A percentile compares a stretch with the other conserved stretches of the same genome.
These are phyloP conservation scores for Trichonephila clavipes DNA, from an alignment of 1,140 invertebrate genomes.

Conservation along the genomic window DNA sequence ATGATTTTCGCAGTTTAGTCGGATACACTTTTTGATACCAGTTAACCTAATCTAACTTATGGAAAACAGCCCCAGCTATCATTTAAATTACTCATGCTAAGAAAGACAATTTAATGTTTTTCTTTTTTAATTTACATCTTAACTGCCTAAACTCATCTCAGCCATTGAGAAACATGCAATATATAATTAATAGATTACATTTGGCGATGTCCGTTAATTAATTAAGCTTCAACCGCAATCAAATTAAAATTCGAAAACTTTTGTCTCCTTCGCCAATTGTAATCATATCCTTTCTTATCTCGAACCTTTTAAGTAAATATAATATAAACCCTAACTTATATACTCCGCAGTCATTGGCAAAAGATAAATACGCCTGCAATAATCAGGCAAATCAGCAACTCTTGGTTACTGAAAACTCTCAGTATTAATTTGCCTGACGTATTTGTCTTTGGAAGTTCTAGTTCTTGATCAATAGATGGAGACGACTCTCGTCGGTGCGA, in stretches of 20 bases:
- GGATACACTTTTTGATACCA: no score
- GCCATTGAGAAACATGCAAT: not conserved
- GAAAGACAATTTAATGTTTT: no score
- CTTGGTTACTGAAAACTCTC: not conserved
- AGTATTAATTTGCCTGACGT: not conserved
- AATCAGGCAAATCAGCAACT: not conserved
- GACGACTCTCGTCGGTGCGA: not conserved
- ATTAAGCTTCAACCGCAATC: not conserved
- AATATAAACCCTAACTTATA: not conserved
- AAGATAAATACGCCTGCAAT: not conserved
- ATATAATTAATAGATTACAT: not conserved
- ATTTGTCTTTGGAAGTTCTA: not conserved
- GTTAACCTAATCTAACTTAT: no score
- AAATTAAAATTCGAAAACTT: not conserved
- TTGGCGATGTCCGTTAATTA: not conserved
- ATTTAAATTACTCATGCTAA: no score
- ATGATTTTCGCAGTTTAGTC: no score
- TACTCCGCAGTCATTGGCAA: not conserved
- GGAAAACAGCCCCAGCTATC: no score
- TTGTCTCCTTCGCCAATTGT: not conserved
- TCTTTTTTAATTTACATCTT: no score
- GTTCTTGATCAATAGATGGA: not conserved
- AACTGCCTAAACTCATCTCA: not conserved
- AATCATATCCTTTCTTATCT: not conserved
- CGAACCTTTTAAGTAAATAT: not conserved